Conservation (phyloP, 2,888 invertebrate genomes). For the Pristionchus arcanus region DNA sequence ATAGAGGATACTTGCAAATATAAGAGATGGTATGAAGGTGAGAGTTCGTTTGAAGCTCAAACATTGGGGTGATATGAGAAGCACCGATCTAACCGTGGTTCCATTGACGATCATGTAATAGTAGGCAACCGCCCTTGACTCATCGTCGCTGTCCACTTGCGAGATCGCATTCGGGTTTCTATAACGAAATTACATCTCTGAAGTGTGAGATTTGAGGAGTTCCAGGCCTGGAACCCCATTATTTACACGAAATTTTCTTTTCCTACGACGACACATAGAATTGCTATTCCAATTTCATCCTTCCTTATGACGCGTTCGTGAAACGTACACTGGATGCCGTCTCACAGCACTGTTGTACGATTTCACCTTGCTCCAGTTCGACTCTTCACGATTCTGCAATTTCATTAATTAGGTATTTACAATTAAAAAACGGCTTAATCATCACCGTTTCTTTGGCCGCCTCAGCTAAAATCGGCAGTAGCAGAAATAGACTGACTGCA, state of each 20-base stretch:
- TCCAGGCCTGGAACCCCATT: too few relatives aligned
- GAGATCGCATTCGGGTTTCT: slow-evolving; percentile 44
- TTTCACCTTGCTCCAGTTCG: slow-evolving; percentile 25
- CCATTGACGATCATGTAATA: slow-evolving; percentile 54
- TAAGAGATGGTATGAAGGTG: too few relatives aligned
- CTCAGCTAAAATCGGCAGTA: neutral
- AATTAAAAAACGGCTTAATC: too few relatives aligned
- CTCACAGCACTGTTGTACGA: neutral
- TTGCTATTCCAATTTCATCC: too few relatives aligned
- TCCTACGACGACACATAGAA: neutral
- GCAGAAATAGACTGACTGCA: slow-evolving; percentile 3
- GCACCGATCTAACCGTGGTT: slow-evolving; percentile 7
- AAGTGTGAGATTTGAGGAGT: too few relatives aligned
- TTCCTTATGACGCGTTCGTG: too few relatives aligned
- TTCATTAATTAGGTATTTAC: too few relatives aligned
- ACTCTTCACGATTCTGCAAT: slow-evolving; percentile 14
- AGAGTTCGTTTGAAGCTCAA: too few relatives aligned
- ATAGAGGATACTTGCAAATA: too few relatives aligned
- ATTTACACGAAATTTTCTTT: too few relatives aligned
- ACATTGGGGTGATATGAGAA: too few relatives aligned
- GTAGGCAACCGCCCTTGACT: slow-evolving; percentile 31
- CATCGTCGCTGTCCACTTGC: slow-evolving; percentile 25
- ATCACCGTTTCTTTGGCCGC: neutral
- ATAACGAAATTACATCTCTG: too few relatives aligned
- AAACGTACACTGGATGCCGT: slow-evolving; percentile 19